These are phyloP conservation scores for Meiosimyza decipiens DNA, from an alignment of 2,888 invertebrate species.

Conservation along the genomic window DNA sequence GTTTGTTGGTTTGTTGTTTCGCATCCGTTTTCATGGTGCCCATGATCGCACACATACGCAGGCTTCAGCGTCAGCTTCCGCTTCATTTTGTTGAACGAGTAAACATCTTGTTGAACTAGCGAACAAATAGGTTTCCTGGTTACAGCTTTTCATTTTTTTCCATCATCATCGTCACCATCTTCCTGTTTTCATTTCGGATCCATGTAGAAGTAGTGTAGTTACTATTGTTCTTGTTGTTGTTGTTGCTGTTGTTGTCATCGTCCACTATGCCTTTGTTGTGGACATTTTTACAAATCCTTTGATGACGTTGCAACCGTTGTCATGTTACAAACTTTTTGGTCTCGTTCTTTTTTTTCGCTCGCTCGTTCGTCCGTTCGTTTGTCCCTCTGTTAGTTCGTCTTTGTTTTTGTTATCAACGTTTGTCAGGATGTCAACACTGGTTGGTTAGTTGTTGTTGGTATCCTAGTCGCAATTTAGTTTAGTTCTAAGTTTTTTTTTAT, in stretches of 20 bases:
- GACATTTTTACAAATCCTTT: slow-evolving; percentile 48
- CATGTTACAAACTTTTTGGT: slow-evolving; percentile 32
- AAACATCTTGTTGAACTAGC: slow-evolving; percentile 64
- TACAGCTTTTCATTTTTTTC: slow-evolving; percentile 51
- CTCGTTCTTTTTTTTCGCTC: slow-evolving; percentile 5
- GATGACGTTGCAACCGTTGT: slow-evolving; percentile 24
- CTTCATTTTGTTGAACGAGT: slow-evolving; percentile 63
- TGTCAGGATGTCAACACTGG: slow-evolving; percentile 36
- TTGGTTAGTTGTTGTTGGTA: too few species aligned
- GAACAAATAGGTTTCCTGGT: slow-evolving; percentile 64
- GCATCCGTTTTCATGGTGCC: slow-evolving; percentile 10
- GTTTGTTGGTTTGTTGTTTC: slow-evolving; percentile 1
- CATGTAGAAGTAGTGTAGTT: slow-evolving; percentile 21
- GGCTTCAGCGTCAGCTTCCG: slow-evolving; percentile 42
- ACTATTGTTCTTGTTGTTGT: slow-evolving; percentile 31
- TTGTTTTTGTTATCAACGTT: slow-evolving; percentile 42
- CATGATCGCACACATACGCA: background rate
- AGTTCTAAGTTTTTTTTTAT: background rate
- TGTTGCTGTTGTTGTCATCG: slow-evolving; percentile 28
- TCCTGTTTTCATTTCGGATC: background rate
- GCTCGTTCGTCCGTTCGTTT: slow-evolving; percentile 21
- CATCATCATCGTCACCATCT: slow-evolving; percentile 7
- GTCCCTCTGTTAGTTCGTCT: too few species aligned
- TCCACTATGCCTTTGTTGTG: slow-evolving; percentile 26
- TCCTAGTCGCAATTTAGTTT: background rate